A percentile compares a stretch with the other conserved stretches of the same genome.
Evolutionary conservation across 2,888 invertebrate genomes (phyloP).

Genomic region (Phlogophora meticulosa): DNA sequence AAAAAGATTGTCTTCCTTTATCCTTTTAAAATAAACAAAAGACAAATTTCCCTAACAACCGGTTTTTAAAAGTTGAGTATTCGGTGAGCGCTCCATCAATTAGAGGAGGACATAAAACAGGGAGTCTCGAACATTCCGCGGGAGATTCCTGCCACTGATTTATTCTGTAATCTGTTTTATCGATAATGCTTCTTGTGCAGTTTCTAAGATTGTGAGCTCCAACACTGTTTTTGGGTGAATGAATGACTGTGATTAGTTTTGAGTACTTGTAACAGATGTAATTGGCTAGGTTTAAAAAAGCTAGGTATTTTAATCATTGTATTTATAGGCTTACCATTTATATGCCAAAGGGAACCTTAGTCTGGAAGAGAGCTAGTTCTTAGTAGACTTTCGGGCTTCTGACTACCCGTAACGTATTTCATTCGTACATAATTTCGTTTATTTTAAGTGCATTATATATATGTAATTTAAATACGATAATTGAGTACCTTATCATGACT

Average conservation of each 20-base stretch:
- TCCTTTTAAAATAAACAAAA: conserved; percentile 62
- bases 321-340: too few species aligned
- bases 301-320: too few species aligned
- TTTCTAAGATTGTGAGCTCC: conserved; percentile 54
- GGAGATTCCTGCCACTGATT: conserved; percentile 58
- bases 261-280: conserved; percentile 18
- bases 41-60: conserved; percentile 51
- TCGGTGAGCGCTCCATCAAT: conserved; percentile 61
- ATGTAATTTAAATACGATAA: too few species aligned
- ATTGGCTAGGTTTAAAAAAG: conserved; percentile 18
- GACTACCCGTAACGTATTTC: too few species aligned
- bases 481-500: too few species aligned
- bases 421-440: too few species aligned
- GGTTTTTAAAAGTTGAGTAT: conserved; percentile 52
- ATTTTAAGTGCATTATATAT: too few species aligned
- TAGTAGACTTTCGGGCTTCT: too few species aligned
- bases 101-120: conserved; percentile 58
- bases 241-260: conserved; percentile 45
- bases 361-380: too few species aligned
- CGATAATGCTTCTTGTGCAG: conserved; percentile 59
- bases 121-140: conserved; percentile 47
- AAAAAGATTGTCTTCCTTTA: conserved; percentile 36
- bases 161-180: conserved; percentile 61
- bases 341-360: too few species aligned
- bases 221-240: conserved; percentile 23